Evolutionary conservation across 2,888 invertebrate species (phyloP).

Genomic region (Pristionchus maxplancki): DNA sequence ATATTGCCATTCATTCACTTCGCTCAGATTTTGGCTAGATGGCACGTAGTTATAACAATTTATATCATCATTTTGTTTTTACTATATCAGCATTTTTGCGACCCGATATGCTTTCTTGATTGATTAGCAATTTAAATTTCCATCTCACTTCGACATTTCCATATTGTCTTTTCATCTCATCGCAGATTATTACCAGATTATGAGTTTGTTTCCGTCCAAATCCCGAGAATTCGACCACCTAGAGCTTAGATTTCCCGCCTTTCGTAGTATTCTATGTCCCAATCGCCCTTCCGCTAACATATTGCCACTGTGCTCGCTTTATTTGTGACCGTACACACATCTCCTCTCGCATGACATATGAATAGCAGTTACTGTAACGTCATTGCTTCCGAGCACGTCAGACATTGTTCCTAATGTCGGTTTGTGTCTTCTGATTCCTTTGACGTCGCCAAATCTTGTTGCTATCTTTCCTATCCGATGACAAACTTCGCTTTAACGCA

Average conservation of each 20-base stretch:
- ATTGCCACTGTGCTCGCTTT: conserved; percentile 19
- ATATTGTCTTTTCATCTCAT: conserved; percentile 7
- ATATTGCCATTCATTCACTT: conserved; percentile 35
- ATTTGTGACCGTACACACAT: neutral
- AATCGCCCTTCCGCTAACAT: conserved; percentile 6
- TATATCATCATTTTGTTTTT: neutral
- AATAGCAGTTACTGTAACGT: neutral
- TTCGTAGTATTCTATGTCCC: neutral
- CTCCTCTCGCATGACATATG: conserved; percentile 1
- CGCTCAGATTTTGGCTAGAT: neutral
- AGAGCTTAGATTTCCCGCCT: conserved; percentile 10
- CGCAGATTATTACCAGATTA: conserved; percentile 31
- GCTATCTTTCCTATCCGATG: conserved; percentile 10
- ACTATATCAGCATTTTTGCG: neutral
- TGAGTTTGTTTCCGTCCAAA: neutral
- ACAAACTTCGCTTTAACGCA: conserved; percentile 24
- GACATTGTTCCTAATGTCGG: neutral
- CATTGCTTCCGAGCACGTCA: neutral
- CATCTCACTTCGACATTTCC: conserved; percentile 38
- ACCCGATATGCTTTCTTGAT: neutral
- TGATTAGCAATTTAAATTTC: conserved; percentile 11
- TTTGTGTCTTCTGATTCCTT: neutral
- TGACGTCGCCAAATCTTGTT: neutral
- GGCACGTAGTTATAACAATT: neutral
- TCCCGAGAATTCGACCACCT: conserved; percentile 15